Evolutionary conservation across 2,888 invertebrate species (phyloP).

Genomic region (Pachymerium ferrugineum): DNA sequence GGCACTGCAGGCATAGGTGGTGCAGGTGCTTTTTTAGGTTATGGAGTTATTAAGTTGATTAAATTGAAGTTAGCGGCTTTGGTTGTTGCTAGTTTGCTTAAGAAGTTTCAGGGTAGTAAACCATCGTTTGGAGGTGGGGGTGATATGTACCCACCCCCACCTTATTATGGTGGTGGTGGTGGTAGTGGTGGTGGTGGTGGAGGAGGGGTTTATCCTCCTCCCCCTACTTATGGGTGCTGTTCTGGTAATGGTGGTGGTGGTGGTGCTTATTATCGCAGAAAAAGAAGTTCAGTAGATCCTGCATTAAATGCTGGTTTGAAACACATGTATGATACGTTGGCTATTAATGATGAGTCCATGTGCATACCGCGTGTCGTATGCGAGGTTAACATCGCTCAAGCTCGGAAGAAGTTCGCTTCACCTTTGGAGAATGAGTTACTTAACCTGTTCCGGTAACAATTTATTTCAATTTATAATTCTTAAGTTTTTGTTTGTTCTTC

Average conservation of each 20-base stretch:
- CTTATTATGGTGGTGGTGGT: neutral
- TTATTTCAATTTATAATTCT: neutral
- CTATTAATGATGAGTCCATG: neutral
- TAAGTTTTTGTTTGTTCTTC: too few relatives aligned
- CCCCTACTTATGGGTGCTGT: neutral
- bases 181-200: neutral
- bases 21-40: neutral
- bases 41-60: constrained; percentile 6
- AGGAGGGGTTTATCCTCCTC: neutral
- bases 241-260: neutral
- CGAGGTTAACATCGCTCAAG: neutral
- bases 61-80: constrained; percentile 23
- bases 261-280: neutral
- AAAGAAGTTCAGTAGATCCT: neutral
- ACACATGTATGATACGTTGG: neutral
- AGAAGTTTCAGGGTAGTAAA: neutral
- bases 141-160: neutral
- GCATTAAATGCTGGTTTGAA: neutral
- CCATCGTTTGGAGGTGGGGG: neutral
- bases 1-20: neutral
- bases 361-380: constrained; percentile 27
- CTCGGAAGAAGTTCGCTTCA: neutral
- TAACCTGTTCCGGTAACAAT: constrained; percentile 10
- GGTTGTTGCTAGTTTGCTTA: neutral
- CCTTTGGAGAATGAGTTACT: neutral